Evolutionary conservation across 2,113 vertebrate species (phyloP).

Genomic region (Bujurquina vittata): DNA sequence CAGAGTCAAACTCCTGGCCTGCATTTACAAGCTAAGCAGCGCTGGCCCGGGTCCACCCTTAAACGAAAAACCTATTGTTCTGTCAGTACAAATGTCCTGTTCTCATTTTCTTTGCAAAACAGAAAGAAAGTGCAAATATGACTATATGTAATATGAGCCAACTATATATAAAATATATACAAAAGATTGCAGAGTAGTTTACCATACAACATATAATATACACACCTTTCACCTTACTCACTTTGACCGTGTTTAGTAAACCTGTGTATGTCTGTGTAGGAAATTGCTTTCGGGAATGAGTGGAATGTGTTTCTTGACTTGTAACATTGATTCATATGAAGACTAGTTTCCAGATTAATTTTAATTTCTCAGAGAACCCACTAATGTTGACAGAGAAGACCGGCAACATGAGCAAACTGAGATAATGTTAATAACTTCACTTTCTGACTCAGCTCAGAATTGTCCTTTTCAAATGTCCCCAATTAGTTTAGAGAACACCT

Average conservation of each 20-base stretch:
- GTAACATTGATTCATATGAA: not conserved
- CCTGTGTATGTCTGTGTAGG: not conserved
- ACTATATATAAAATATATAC: not conserved
- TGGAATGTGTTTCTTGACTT: not conserved
- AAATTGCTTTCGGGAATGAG: not conserved
- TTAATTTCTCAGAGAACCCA: not conserved
- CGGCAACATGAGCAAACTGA: no score
- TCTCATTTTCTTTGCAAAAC: not conserved
- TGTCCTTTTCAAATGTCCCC: not conserved
- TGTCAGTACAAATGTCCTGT: constrained; percentile 21
- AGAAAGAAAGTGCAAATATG: not conserved
- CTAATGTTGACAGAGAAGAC: not conserved
- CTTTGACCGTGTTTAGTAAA: not conserved
- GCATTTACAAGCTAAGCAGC: constrained; percentile 30
- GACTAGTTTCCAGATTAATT: not conserved
- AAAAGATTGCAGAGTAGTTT: not conserved
- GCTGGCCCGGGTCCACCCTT: constrained; percentile 23
- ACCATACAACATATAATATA: not conserved
- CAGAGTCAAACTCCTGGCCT: constrained; percentile 28
- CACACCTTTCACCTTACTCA: not conserved
- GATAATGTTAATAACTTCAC: not conserved
- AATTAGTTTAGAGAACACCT: not conserved
- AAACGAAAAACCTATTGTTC: constrained; percentile 32
- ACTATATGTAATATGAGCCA: not conserved
- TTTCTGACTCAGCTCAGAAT: not conserved